Evolutionary conservation across 2,113 vertebrate genomes (phyloP), one percentile per base, ranked within the genome.

Genomic region (Ammodytes dubius): DNA sequence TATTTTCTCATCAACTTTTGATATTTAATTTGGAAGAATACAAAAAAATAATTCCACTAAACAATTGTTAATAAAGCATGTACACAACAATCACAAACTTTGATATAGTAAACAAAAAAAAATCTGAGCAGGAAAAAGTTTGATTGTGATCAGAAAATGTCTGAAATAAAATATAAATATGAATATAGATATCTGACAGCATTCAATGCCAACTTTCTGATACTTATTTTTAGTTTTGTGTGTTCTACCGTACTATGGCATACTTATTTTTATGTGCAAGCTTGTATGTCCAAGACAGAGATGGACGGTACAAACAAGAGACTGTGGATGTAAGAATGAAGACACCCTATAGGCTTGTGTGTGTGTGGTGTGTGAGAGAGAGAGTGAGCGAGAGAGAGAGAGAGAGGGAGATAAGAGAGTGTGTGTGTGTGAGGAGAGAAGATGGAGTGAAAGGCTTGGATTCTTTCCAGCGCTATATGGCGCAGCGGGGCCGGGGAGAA

Each of bases 401-500:
- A 2, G 27, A 27, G 27, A 27, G 27, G 27, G 27, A 27, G 27
- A 27, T 27, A 1, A 27, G 27, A 27, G 27, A 19, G 71, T 3
- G 19, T 5, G 49, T n/a, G 63, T 6, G 54, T 39, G 73, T 39
- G 3, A 49, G 14, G 74, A 71, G 45, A 66, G 14, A 77, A 71
- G 45, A 66, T 5, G 49, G 83, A 87, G 75, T 72, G 66, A 82
- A 83, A 83, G 74, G 64, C 92, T 75, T 71, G 75, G 77, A 82
- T 82, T 60, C 66, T 70, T 77, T 87, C 81, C 65, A 76, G 58
- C 7, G 78, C 74, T 70, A 91, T 92, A 91, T 93, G 87, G 95
- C 89, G 94, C 92, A 27, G 27, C 27, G n/a, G 94, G 95, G 96
- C 96, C 96, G 96, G 96, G 93, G 92, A 94, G 96, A 72, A 87